Percentiles rank a stretch among this genome's conserved stretches.
These are phyloP conservation scores for Hymenochirus boettgeri DNA, from an alignment of 2,113 vertebrate genomes.

Conservation along the genomic window DNA sequence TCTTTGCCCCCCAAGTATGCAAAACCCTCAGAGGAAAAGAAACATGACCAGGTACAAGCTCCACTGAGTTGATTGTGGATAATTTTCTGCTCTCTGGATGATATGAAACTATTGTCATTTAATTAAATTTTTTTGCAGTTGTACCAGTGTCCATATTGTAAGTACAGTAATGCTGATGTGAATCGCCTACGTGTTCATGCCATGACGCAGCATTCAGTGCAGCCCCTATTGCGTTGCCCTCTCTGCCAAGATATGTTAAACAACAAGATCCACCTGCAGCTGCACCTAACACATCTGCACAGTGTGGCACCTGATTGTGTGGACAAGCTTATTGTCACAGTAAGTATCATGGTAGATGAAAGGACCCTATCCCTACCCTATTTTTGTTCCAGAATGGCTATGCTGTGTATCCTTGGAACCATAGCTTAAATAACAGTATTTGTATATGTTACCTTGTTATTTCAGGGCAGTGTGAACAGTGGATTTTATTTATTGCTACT, in stretches of 20 bases:
- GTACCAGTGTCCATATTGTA: constrained; percentile 98
- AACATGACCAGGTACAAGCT: constrained; percentile 81
- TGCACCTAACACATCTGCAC: constrained; percentile 98
- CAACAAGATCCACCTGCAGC: constrained; percentile 98
- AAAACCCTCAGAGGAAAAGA: constrained; percentile 81
- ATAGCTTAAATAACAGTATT: no score
- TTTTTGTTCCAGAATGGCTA: background rate
- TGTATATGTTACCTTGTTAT: background rate
- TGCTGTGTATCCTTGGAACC: background rate
- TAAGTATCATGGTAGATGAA: constrained; percentile 53
- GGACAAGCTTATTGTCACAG: constrained; percentile 93
- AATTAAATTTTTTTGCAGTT: constrained; percentile 61
- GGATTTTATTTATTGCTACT: background rate
- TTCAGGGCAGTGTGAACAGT: background rate
- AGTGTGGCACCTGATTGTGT: constrained; percentile 96
- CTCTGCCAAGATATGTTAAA: constrained; percentile 98
- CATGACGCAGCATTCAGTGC: constrained; percentile 97
- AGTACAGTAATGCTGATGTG: constrained; percentile 90
- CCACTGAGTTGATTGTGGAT: background rate
- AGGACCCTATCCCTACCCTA: background rate
- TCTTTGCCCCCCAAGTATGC: constrained; percentile 82
- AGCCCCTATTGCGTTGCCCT: constrained; percentile 93
- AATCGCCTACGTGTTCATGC: constrained; percentile 94
- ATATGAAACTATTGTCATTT: no score
- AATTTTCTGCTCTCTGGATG: no score